Percentiles rank a stretch among this genome's conserved stretches.
Evolutionary conservation across 92 coral and sea anemone species (phyloP).

Genomic region (Phymanthus crucifer): DNA sequence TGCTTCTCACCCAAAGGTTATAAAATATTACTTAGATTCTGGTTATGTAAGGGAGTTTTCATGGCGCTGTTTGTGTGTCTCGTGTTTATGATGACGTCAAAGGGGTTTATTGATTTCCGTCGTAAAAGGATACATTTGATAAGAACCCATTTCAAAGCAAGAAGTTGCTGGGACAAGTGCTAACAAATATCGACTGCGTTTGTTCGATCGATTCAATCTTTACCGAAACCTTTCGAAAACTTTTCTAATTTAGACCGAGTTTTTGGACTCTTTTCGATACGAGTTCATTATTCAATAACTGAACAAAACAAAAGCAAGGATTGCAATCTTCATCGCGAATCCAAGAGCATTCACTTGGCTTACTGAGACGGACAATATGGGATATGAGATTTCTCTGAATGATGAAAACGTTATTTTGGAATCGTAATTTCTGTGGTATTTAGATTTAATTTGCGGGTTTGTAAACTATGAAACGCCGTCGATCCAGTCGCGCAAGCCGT

Average conservation of each 20-base stretch:
- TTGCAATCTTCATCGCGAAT: too few species aligned
- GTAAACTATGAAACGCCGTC: slow-evolving; percentile 58
- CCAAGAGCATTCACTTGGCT: not conserved
- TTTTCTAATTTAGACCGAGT: not conserved
- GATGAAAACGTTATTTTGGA: not conserved
- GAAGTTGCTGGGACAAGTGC: not conserved
- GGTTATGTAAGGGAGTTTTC: not conserved
- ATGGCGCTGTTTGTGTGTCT: slow-evolving; percentile 3
- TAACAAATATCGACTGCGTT: not conserved
- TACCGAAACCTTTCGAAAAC: not conserved
- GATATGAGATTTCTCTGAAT: not conserved
- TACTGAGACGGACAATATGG: not conserved
- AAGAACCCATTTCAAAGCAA: slow-evolving; percentile 2
- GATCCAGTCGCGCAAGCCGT: slow-evolving; percentile 74
- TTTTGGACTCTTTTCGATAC: too few species aligned
- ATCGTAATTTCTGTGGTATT: not conserved
- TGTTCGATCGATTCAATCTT: too few species aligned
- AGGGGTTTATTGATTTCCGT: slow-evolving; percentile 22
- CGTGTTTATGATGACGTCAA: slow-evolving; percentile 49
- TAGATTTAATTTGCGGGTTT: slow-evolving; percentile 11
- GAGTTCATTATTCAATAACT: too few species aligned
- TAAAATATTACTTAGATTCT: not conserved
- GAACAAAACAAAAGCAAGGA: too few species aligned
- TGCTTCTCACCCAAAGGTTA: not conserved
- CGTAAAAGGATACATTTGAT: slow-evolving; percentile 20